Evolutionary conservation across 2,888 invertebrate genomes (phyloP).

Genomic region (Gasteruption jaculator): DNA sequence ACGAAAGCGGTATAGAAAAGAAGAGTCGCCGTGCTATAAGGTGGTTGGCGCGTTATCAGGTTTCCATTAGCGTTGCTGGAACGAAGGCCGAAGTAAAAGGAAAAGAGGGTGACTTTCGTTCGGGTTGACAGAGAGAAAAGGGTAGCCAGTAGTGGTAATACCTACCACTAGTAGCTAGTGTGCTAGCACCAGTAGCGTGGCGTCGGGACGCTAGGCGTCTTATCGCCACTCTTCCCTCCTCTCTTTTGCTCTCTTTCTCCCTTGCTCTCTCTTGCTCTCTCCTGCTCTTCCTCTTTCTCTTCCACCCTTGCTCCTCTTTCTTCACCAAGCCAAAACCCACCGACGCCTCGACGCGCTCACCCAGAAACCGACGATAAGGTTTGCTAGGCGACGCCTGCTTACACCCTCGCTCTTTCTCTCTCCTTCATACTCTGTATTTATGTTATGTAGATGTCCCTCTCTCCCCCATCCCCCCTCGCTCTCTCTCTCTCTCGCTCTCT

Average conservation of each 20-base stretch:
- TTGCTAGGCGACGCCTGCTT: constrained; percentile 42
- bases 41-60: constrained; percentile 40
- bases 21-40: constrained; percentile 24
- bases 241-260: constrained; percentile 26
- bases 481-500: too few relatives aligned
- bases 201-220: constrained; percentile 36
- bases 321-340: constrained; percentile 42
- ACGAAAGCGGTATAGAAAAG: too few relatives aligned
- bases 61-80: constrained; percentile 38
- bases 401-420: too few relatives aligned
- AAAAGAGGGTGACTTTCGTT: constrained; percentile 14
- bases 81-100: constrained; percentile 22
- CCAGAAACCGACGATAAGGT: constrained; percentile 51
- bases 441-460: too few relatives aligned
- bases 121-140: constrained; percentile 11
- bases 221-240: constrained; percentile 35
- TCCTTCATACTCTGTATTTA: too few relatives aligned
- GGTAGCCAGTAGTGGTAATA: too few relatives aligned
- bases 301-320: constrained; percentile 16
- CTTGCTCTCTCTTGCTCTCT: constrained; percentile 12
- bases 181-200: constrained; percentile 35
- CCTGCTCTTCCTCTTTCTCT: constrained; percentile 17
- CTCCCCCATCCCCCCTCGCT: too few relatives aligned
- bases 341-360: constrained; percentile 47
- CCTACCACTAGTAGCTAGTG: too few relatives aligned